Base-by-base conservation (phyloP, 1,140 invertebrate genomes). In the Anadara kagoshimensis region DNA sequence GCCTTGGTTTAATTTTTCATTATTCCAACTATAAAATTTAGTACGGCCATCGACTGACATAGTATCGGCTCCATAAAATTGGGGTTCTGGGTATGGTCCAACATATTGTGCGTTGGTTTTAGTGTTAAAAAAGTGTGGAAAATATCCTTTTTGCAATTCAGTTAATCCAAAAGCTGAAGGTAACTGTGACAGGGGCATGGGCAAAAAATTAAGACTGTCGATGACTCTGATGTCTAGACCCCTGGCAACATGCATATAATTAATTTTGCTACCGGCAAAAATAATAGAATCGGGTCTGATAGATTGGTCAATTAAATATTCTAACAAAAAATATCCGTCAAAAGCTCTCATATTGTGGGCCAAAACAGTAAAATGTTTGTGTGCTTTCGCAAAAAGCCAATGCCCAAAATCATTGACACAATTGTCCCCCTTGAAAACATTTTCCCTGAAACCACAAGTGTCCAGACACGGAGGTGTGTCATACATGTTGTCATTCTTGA, bases 271-370 rank as follows among this genome's bases (percentile, higher is more conserved):
- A 11, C 59, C 59, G n/a, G 44, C 22, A 29, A 47, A 62, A 12
- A 72, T 68, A 26, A 72, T 67, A 41, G 64, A 64, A 20, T 72
- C 59, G 20, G 69, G 75, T 5, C 43, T 44, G 16, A 76, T 66
- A 7, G 58, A 66, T 36, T 76, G 47, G 41, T 71, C 65, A n/a
- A 76, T 72, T 1, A 72, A 54, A 58, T 47, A 62, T 45, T 71
- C 56, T 36, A 76, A 61, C 20, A 76, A 47, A 14, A 54, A 62
- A 53, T 72, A 76, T 36, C 57, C 47, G 26, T 76, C 75, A 57
- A 68, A 76, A 1, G 58, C 63, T 58, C 72, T 76, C 36, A 56
- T 49, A 64, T 72, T 76, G 36, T 76, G 75, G 20, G 69, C 59
- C 29, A 36, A 36, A 36, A 61, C 56, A 8, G 47, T 62, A 59